These are phyloP conservation scores for Potamilus streckersoni DNA, from an alignment of 1,140 invertebrate genomes.

Conservation along the genomic window DNA sequence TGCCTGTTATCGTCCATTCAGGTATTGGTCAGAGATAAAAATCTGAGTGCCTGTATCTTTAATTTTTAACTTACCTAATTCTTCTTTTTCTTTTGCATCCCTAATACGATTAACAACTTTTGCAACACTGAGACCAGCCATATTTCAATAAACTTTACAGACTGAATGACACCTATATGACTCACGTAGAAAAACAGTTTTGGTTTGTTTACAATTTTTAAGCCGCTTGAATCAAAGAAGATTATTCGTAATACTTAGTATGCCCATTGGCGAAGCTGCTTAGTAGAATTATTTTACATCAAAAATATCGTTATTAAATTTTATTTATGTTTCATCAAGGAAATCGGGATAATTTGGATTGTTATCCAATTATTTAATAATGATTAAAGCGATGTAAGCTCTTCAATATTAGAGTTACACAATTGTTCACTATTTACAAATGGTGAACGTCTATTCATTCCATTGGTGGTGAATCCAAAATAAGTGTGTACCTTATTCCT, in stretches of 20 bases:
- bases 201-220: conserved; percentile 2
- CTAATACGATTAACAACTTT: conserved; percentile 32
- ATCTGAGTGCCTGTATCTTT: conserved; percentile 4
- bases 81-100: conserved; percentile 34
- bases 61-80: conserved; percentile 28
- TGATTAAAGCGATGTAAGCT: no score
- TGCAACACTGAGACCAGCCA: conserved; percentile 21
- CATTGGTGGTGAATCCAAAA: no score
- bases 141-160: background rate
- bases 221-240: conserved; percentile 6
- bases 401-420: no score
- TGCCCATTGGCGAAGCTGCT: background rate
- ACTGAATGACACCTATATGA: background rate
- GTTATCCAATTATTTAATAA: no score
- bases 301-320: no score
- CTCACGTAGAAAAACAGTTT: background rate
- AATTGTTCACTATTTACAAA: no score
- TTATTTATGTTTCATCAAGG: no score
- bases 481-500: no score
- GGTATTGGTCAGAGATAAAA: background rate
- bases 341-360: no score
- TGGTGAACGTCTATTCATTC: no score
- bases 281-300: no score
- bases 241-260: background rate
- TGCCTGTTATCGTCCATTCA: no score